Evolutionary conservation across 2,797 vertebrate species (phyloP).

Genomic region (Carapus acus): DNA sequence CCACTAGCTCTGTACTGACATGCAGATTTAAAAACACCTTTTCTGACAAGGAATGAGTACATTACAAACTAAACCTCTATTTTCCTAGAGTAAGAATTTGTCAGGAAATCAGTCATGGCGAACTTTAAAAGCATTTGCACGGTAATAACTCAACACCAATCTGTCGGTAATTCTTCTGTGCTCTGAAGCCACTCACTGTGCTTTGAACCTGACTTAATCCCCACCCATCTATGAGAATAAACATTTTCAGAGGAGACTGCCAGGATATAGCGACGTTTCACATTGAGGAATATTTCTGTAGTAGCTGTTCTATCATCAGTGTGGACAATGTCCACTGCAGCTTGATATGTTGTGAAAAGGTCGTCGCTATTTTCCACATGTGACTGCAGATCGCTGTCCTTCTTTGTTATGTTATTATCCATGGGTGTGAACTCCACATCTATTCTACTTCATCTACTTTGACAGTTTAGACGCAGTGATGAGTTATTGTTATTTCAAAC

Average conservation of each 20-base stretch:
- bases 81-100: slow-evolving; percentile 8
- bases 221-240: slow-evolving; percentile 36
- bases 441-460: too few relatives aligned
- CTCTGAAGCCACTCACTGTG: slow-evolving; percentile 1
- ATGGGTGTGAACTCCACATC: slow-evolving; percentile 1
- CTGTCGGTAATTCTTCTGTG: slow-evolving; percentile 11
- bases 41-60: neutral
- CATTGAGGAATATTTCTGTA: slow-evolving; percentile 23
- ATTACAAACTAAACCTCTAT: neutral
- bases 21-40: neutral
- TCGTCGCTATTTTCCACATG: neutral
- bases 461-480: too few relatives aligned
- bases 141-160: slow-evolving; percentile 12
- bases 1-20: neutral
- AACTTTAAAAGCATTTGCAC: slow-evolving; percentile 3
- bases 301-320: slow-evolving; percentile 39
- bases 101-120: slow-evolving; percentile 10
- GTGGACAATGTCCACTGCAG: too few relatives aligned
- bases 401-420: neutral
- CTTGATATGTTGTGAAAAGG: too few relatives aligned
- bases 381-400: neutral
- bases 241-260: slow-evolving; percentile 22
- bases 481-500: too few relatives aligned
- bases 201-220: slow-evolving; percentile 32
- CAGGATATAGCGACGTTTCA: slow-evolving; percentile 16